These are phyloP conservation scores for Alexandromys fortis DNA, from an alignment of 2,113 vertebrate genomes.

Conservation along the genomic window DNA sequence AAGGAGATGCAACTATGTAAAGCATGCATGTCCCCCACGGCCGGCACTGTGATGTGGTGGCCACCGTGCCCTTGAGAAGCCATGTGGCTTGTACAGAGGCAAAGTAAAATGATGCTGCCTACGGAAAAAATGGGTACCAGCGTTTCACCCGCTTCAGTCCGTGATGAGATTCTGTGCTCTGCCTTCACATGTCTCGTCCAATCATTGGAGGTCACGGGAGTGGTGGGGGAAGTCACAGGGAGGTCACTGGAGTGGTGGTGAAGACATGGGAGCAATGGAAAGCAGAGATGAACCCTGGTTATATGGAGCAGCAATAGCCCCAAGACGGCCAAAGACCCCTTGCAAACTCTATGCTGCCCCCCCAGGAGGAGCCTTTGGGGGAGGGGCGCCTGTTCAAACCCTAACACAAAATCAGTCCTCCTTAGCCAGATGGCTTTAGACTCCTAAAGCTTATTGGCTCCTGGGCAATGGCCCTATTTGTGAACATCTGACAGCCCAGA, in stretches of 20 bases:
- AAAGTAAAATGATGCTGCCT: not conserved
- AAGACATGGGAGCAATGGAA: not conserved
- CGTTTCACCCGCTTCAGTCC: not conserved
- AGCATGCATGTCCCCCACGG: not conserved
- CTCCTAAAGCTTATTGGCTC: not conserved
- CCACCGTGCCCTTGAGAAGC: not conserved
- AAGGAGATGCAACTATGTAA: not conserved
- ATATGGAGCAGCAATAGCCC: not conserved
- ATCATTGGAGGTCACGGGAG: rapidly evolving
- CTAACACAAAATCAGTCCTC: not conserved
- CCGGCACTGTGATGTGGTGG: too few relatives aligned
- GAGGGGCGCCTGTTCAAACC: not conserved
- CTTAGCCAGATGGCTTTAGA: not conserved
- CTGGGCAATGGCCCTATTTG: conserved; percentile 6
- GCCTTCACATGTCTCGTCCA: not conserved
- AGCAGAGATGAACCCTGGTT: rapidly evolving
- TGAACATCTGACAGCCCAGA: conserved; percentile 64
- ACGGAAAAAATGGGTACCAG: not conserved
- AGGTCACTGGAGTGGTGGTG: rapidly evolving
- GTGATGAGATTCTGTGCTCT: not conserved
- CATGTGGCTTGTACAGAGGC: not conserved
- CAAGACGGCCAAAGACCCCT: not conserved
- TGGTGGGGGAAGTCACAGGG: not conserved
- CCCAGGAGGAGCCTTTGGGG: not conserved
- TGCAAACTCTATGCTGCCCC: not conserved